A percentile compares a stretch with the other conserved stretches of the same genome.
Evolutionary conservation across 2,113 vertebrate genomes (phyloP).

Genomic region (Phyllopteryx taeniolatus): DNA sequence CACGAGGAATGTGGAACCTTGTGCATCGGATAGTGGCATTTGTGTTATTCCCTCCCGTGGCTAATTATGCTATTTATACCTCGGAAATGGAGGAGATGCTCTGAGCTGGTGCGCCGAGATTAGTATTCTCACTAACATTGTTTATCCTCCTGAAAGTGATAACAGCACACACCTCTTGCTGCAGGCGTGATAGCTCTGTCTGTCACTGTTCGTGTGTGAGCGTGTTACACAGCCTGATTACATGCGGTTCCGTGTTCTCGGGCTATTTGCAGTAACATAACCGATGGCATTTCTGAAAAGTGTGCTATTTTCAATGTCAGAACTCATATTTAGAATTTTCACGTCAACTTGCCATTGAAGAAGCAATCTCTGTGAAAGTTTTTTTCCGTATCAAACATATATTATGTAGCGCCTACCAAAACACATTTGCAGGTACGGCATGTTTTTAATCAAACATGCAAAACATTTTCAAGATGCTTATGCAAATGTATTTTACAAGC

Average conservation of each 20-base stretch:
- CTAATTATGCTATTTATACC: slow-evolving; percentile 71
- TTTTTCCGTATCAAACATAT: neutral
- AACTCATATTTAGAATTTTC: neutral
- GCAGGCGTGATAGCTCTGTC: slow-evolving; percentile 39
- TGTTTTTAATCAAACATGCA: too few relatives aligned
- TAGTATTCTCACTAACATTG: slow-evolving; percentile 63
- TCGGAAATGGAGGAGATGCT: slow-evolving; percentile 47
- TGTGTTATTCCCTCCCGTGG: slow-evolving; percentile 57
- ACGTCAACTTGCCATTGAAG: neutral
- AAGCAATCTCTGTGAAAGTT: neutral
- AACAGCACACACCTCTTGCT: slow-evolving; percentile 52
- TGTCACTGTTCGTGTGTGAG: slow-evolving; percentile 8
- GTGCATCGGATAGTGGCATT: slow-evolving; percentile 58
- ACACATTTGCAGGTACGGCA: too few relatives aligned
- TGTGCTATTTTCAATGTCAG: neutral
- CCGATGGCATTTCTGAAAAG: neutral
- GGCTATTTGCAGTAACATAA: slow-evolving; percentile 7
- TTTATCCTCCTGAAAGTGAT: slow-evolving; percentile 62
- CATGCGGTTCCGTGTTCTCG: neutral
- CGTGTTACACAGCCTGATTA: slow-evolving; percentile 6
- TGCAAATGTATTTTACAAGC: too few relatives aligned
- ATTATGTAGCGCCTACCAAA: too few relatives aligned
- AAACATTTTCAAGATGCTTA: too few relatives aligned
- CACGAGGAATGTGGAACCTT: slow-evolving; percentile 35
- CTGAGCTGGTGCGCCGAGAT: slow-evolving; percentile 60